These are phyloP conservation scores for Buathra laborator DNA, from an alignment of 2,888 invertebrate species.

Conservation along the genomic window DNA sequence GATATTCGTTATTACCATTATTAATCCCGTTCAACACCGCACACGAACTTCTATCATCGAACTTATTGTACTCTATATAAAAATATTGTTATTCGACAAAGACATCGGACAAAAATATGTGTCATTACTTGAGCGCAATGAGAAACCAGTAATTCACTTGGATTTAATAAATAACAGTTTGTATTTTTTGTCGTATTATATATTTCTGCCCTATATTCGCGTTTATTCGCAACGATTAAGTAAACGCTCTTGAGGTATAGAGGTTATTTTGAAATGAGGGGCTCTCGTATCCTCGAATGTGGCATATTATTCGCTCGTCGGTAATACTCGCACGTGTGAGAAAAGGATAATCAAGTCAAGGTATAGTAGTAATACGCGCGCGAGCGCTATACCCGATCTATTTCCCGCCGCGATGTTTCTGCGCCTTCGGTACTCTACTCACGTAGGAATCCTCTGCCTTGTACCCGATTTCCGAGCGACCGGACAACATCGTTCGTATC, in stretches of 20 bases:
- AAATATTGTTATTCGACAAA: no score
- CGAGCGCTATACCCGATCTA: neutral
- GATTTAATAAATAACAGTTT: no score
- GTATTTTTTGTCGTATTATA: no score
- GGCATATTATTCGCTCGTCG: slow-evolving; percentile 69
- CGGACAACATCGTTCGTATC: slow-evolving; percentile 40
- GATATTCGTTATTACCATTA: no score
- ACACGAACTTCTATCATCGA: no score
- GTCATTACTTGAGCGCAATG: no score
- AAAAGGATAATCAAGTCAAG: slow-evolving; percentile 78
- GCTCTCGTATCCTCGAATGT: slow-evolving; percentile 26
- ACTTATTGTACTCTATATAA: no score
- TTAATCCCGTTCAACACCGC: no score
- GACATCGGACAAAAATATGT: no score
- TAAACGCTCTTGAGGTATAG: slow-evolving; percentile 3
- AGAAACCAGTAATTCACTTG: no score
- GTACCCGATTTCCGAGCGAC: slow-evolving; percentile 76
- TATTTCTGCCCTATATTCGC: neutral
- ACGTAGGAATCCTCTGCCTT: slow-evolving; percentile 77
- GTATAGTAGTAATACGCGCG: no score
- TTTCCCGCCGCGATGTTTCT: slow-evolving; percentile 30
- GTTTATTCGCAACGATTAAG: neutral
- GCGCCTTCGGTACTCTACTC: slow-evolving; percentile 72
- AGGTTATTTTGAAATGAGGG: slow-evolving; percentile 38
- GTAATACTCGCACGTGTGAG: slow-evolving; percentile 76